A percentile compares a stretch with the other conserved stretches of the same genome.
Evolutionary conservation across 2,113 vertebrate genomes (phyloP).

Genomic region (Gyps fulvus): DNA sequence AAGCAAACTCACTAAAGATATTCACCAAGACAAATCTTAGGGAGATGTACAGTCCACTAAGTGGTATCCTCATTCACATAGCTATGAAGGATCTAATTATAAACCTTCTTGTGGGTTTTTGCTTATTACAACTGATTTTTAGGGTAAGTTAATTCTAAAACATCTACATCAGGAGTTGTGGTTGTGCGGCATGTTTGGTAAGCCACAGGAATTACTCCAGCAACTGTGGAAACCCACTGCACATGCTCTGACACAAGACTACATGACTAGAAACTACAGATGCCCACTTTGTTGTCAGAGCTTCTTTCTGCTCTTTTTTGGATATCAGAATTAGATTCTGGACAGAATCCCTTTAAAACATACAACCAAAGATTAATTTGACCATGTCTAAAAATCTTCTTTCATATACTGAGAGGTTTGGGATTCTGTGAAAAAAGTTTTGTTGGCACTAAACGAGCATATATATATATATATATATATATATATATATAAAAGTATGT

Average conservation of each 20-base stretch:
- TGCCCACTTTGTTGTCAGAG: neutral
- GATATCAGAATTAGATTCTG: neutral
- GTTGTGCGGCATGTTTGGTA: neutral
- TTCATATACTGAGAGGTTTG: neutral
- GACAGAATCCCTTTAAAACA: neutral
- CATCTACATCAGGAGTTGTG: accelerated
- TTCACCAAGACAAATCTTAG: neutral
- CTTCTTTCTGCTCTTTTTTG: neutral
- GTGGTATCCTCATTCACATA: neutral
- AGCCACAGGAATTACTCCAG: neutral
- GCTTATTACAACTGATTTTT: neutral
- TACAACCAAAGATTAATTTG: neutral
- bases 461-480: neutral
- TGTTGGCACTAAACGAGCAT: neutral
- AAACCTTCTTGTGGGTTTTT: neutral
- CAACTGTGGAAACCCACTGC: neutral
- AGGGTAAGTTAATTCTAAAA: neutral
- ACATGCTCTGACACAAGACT: neutral
- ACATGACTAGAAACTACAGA: neutral
- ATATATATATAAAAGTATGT: neutral
- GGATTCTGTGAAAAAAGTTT: neutral
- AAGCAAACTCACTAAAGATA: neutral
- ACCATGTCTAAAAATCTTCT: neutral
- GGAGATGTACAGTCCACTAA: neutral
- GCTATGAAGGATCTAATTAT: neutral